Conservation (phyloP, 2,113 vertebrate species). For the Brachionichthys hirsutus region DNA sequence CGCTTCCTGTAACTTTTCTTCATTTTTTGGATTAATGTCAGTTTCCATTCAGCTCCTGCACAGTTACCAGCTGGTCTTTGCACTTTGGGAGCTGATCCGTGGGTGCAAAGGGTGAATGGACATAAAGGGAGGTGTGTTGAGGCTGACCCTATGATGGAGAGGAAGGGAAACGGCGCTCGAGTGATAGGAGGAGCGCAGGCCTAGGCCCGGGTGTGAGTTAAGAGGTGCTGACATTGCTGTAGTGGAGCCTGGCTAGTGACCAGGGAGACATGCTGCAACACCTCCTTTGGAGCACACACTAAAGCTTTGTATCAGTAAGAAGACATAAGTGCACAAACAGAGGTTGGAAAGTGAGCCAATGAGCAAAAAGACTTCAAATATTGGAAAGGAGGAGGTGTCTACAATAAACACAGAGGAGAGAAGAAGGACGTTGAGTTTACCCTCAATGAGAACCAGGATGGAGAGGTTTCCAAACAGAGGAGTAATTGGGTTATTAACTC, state of each 20-base stretch:
- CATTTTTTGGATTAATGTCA: conserved; percentile 9
- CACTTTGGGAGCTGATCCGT: conserved; percentile 1
- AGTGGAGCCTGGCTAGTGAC: conserved; percentile 26
- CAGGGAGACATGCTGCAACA: conserved; percentile 2
- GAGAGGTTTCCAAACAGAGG: conserved; percentile 46
- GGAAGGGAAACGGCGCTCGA: neutral
- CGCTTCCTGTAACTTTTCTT: conserved; percentile 23
- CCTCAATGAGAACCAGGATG: conserved; percentile 34
- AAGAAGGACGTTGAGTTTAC: conserved; percentile 20
- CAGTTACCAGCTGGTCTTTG: neutral
- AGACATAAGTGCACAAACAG: conserved; percentile 1
- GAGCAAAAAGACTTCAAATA: conserved; percentile 1
- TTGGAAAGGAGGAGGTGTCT: conserved; percentile 18
- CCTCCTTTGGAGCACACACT: conserved; percentile 19
- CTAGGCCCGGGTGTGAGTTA: conserved; percentile 4
- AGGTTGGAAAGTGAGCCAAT: neutral
- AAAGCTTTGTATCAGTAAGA: neutral
- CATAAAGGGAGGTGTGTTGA: neutral
- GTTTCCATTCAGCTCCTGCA: conserved; percentile 11
- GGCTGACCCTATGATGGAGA: neutral
- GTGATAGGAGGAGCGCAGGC: conserved; percentile 11
- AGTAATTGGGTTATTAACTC: conserved; percentile 43
- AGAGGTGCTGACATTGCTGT: conserved; percentile 31
- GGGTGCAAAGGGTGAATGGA: neutral
- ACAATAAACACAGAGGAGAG: conserved; percentile 33